Percentiles rank a stretch among this genome's conserved stretches.
phyloP scores from a whole-genome alignment of 2,797 vertebrate genomes.

The Bradypodion ventrale region DNA sequence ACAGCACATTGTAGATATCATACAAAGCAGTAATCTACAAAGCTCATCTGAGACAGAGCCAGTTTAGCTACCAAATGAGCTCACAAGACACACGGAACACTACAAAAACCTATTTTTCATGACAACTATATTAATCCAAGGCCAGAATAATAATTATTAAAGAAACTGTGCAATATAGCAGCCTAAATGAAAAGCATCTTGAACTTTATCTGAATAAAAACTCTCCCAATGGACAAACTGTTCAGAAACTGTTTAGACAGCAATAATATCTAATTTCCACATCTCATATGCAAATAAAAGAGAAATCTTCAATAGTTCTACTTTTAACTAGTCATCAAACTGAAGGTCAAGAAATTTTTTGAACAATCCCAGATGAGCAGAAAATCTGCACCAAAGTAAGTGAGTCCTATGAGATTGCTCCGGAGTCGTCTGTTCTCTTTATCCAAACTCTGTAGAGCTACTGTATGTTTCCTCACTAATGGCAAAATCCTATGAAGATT shows the following conservation, averaged over 20 bases:
- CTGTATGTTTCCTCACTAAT: not conserved
- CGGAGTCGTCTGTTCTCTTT: not conserved
- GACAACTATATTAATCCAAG: conserved; percentile 3
- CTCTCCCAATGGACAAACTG: not conserved
- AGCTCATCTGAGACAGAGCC: not conserved
- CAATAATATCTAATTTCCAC: not conserved
- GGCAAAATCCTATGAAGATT: not conserved
- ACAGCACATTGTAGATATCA: not conserved
- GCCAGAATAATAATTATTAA: not conserved
- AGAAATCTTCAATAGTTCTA: too few species aligned
- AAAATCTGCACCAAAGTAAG: not conserved
- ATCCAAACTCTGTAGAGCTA: not conserved
- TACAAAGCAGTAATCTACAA: not conserved
- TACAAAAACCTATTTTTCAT: not conserved
- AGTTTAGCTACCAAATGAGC: not conserved
- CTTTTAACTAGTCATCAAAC: not conserved
- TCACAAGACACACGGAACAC: not conserved
- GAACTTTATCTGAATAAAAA: not conserved
- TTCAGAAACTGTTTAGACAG: not conserved
- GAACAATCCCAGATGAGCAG: not conserved
- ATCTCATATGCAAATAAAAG: not conserved
- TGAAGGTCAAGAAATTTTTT: too few species aligned
- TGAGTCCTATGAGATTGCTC: not conserved
- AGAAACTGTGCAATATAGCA: not conserved
- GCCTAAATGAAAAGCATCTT: not conserved